Base-by-base conservation (phyloP, 2,888 invertebrate genomes). In the Harpalus rubripes region DNA sequence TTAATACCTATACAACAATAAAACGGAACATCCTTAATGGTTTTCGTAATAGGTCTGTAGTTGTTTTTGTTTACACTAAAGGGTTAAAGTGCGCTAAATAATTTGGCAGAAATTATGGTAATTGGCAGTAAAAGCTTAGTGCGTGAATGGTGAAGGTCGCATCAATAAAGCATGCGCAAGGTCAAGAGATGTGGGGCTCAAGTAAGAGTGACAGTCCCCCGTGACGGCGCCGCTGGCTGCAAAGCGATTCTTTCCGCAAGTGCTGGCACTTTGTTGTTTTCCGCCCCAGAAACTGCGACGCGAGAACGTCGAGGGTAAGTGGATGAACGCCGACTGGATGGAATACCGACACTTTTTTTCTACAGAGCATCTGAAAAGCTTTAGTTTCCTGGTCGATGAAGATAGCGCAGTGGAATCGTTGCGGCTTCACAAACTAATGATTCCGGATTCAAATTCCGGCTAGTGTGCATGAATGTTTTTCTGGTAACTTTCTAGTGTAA, bases 171-270 rank as follows among this genome's bases (percentile, higher is more conserved):
- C 26, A 63, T 63, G 32, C 32, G 32, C 32, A 68, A 68, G 68
- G 68, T 68, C 68, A 68, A 12, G 68, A 68, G 68, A 68, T 12
- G 32, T 68, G 39, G 15, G 32, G 39, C 22, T 74, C 72, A 44
- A 58, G 15, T 76, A 76, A 78, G 78, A 78, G 78, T 74, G 78
- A 58, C 58, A 78, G 78, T 78, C n/a, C 58, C 78, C 78, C 7
- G 16, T 44, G 22, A 32, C 83, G 41, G 74, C 59, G 63, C 41
- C 78, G 16, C 72, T 74, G 72, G 8, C 7, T 74, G 76, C 78
- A 84, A 84, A 84, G 84, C 84, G 65, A 84, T 84, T 84, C 84
- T 84, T 84, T 78, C 84, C 84, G 78, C 78, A 84, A 84, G 84
- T 84, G 65, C 61, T 22, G 76, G 63, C 65, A 84, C 84, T 84